Conservation (phyloP, 2,113 vertebrate species). For the Colius striatus region DNA sequence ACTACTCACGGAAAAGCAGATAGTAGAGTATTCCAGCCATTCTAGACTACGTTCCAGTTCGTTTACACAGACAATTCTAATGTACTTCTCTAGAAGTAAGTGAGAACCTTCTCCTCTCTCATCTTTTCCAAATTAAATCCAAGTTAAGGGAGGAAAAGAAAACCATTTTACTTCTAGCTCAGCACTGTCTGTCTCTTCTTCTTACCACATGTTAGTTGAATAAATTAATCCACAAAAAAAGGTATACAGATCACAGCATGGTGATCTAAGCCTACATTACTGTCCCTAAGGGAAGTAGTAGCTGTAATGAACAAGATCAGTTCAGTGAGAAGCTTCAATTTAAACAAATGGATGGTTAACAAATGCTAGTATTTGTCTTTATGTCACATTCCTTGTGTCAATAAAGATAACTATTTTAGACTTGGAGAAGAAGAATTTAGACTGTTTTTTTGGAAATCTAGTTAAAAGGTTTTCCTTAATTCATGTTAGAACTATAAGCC, state of each 20-base stretch:
- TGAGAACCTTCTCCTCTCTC: not conserved
- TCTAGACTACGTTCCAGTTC: not conserved
- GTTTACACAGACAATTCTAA: not conserved
- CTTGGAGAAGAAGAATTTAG: not conserved
- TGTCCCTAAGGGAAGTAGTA: not conserved
- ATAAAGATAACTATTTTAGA: constrained; percentile 41
- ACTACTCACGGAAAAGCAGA: not conserved
- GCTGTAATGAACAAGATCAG: not conserved
- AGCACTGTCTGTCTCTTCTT: not conserved
- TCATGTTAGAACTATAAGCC: constrained; percentile 4
- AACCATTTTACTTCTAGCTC: not conserved
- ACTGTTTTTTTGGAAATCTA: constrained; percentile 27
- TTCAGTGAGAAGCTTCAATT: constrained; percentile 8
- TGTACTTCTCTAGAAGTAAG: not conserved
- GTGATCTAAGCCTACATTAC: not conserved
- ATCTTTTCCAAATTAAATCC: not conserved
- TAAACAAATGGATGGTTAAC: constrained; percentile 56
- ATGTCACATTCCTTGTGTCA: constrained; percentile 21
- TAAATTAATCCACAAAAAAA: not conserved
- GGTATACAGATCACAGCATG: not conserved
- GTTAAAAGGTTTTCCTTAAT: constrained; percentile 35
- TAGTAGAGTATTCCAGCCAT: not conserved
- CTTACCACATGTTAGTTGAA: not conserved
- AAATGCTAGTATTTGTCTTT: constrained; percentile 47
- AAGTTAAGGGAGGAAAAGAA: not conserved